Conservation (phyloP, 2,888 invertebrate species). For the Branchipolynoe longqiensis region DNA sequence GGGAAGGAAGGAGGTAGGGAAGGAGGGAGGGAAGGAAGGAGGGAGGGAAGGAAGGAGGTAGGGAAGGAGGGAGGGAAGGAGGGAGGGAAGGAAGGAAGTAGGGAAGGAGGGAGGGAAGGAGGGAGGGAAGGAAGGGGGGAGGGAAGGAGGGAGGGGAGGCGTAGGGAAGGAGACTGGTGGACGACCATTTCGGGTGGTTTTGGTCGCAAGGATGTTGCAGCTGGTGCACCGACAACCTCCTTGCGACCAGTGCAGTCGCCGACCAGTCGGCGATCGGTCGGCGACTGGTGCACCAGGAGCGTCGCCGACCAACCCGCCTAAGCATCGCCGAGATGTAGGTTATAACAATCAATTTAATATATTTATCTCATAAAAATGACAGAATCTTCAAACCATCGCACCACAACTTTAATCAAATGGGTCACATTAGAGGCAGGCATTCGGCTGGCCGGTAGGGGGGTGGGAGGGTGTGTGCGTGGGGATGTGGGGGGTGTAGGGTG, state of each 20-base stretch:
- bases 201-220: neutral
- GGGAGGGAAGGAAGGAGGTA: neutral
- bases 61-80: neutral
- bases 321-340: too few species aligned
- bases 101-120: neutral
- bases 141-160: neutral
- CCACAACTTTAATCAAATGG: too few species aligned
- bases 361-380: too few species aligned
- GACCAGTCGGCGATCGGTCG: too few species aligned
- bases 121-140: neutral
- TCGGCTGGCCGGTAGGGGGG: neutral
- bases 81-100: neutral
- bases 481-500: neutral
- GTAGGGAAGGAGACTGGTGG: neutral
- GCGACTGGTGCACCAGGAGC: too few species aligned
- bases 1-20: neutral
- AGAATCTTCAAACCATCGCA: too few species aligned
- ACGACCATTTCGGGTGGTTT: neutral
- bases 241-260: too few species aligned
- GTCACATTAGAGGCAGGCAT: too few species aligned
- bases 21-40: neutral
- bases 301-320: too few species aligned
- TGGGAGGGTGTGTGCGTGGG: slow-evolving; percentile 13
- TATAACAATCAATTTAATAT: too few species aligned
- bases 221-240: neutral